Percentiles rank a stretch among this genome's conserved stretches.
Evolutionary conservation across 1,140 invertebrate genomes (phyloP).

Genomic region (Holotrichia oblita): DNA sequence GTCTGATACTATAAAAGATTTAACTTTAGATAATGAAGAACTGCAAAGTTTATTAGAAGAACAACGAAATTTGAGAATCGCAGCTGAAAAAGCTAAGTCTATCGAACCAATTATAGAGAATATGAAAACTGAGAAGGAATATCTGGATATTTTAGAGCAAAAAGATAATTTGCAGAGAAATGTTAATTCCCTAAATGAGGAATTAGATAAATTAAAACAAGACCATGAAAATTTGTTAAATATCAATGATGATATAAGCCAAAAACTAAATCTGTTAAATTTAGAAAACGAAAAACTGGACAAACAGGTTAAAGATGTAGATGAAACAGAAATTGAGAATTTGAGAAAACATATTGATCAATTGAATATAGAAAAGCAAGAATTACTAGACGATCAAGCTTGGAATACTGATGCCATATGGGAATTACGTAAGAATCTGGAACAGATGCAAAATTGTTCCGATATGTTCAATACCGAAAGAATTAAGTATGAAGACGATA

Average conservation of each 20-base stretch:
- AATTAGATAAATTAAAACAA: neutral
- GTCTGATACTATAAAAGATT: constrained; percentile 67
- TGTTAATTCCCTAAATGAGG: constrained; percentile 47
- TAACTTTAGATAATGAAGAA: constrained; percentile 76
- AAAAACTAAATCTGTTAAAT: neutral
- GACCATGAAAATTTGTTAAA: neutral
- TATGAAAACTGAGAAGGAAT: constrained; percentile 48
- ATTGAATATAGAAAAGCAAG: constrained; percentile 57
- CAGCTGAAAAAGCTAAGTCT: constrained; percentile 53
- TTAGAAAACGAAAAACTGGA: neutral
- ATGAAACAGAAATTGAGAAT: constrained; percentile 59
- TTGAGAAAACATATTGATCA: constrained; percentile 62
- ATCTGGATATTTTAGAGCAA: constrained; percentile 45
- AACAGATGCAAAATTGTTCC: neutral
- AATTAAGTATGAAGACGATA: neutral
- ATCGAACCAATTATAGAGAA: constrained; percentile 40
- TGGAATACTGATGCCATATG: constrained; percentile 29
- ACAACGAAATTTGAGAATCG: constrained; percentile 60
- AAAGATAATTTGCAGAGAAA: constrained; percentile 54
- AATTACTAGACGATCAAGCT: constrained; percentile 45
- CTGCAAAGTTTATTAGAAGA: constrained; percentile 73
- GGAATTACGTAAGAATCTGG: neutral
- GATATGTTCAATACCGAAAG: neutral
- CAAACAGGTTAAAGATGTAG: constrained; percentile 23
- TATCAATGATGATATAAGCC: neutral